Base-by-base conservation (phyloP, 2,888 invertebrate species). In the Sabellastarte sp. region DNA sequence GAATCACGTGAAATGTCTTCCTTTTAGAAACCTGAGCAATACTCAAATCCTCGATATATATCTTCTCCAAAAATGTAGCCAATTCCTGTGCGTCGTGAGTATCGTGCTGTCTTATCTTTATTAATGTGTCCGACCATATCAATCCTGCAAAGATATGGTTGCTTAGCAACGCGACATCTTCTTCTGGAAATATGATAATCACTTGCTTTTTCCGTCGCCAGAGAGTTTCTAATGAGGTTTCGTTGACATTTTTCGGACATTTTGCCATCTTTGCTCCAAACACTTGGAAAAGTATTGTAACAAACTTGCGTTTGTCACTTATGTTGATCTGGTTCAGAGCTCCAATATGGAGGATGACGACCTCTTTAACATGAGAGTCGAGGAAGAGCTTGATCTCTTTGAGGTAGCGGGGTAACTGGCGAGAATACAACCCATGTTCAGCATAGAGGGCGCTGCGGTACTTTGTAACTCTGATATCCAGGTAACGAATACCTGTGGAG, bases 261-360 rank as follows among this genome's bases (percentile, higher is more conserved):
- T 83, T 88, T 85, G 3, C 84, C 76, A 55, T 84, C 55, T 59
- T 60, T 3, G 69, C 66, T 3, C 70, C 70, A 52, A 70, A 70
- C 1, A 65, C 52, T 53, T 85, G 84, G 30, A 87, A 82, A 2
- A 93, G 67, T 59, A 87, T 84, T 3, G 86, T 83, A 60, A 91
- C 88, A 10, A 93, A 84, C 61, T 85, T 85, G 20, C 85, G 84
- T 76, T 94, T 93, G 74, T 90, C 88, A 2, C 83, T 79, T 0
- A 86, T 84, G 2, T 86, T 85, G 82, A 94, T 90, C 0, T 86
- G 87, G 78, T 93, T 93, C 82, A 93, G 91, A 84, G 93, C 93
- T 82, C 93, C 93, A 77, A 91, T 90, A 79, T 94, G 93, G 58
- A 94, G 81, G 32, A 94, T 87, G 0, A 93, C 88, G 4, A 93